phyloP scores from a whole-genome alignment of 2,113 vertebrate genomes.

The Proterorhinus semilunaris region DNA sequence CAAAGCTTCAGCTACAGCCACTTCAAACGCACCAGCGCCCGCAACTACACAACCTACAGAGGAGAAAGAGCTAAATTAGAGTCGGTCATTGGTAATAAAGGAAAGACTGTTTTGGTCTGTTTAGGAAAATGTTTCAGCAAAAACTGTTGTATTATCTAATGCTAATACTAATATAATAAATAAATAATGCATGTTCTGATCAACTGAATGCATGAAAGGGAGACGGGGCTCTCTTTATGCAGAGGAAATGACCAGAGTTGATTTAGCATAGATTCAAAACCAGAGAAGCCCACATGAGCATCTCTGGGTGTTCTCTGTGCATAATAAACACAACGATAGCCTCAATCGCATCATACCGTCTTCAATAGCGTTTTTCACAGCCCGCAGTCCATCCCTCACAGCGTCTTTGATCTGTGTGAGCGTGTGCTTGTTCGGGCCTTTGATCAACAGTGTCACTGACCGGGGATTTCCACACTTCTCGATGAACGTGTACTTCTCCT shows the following conservation, averaged over 20 bases:
- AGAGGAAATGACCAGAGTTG: conserved; percentile 66
- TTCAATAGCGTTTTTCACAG: conserved; percentile 97
- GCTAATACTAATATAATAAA: too few species aligned
- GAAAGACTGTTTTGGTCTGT: neutral
- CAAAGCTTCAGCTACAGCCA: conserved; percentile 88
- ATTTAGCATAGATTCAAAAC: conserved; percentile 56
- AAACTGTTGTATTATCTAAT: too few species aligned
- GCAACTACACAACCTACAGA: conserved; percentile 86
- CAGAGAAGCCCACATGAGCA: conserved; percentile 50
- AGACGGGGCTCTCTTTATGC: conserved; percentile 55
- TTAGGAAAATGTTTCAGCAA: too few species aligned
- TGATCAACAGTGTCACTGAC: conserved; percentile 92
- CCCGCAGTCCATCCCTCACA: conserved; percentile 89
- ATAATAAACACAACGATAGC: neutral
- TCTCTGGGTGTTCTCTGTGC: conserved; percentile 66
- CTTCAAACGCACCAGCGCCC: conserved; percentile 89
- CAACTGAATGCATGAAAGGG: conserved; percentile 69
- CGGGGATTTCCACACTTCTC: conserved; percentile 93
- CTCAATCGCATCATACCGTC: conserved; percentile 77
- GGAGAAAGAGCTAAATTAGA: neutral
- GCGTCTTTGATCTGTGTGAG: conserved; percentile 97
- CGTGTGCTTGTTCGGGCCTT: conserved; percentile 95
- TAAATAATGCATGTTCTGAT: conserved; percentile 33
- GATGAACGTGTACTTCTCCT: conserved; percentile 96
- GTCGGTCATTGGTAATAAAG: neutral